A percentile compares a stretch with the other conserved stretches of the same genome.
Evolutionary conservation across 2,888 invertebrate genomes (phyloP).

Genomic region (Acleris sparsana): DNA sequence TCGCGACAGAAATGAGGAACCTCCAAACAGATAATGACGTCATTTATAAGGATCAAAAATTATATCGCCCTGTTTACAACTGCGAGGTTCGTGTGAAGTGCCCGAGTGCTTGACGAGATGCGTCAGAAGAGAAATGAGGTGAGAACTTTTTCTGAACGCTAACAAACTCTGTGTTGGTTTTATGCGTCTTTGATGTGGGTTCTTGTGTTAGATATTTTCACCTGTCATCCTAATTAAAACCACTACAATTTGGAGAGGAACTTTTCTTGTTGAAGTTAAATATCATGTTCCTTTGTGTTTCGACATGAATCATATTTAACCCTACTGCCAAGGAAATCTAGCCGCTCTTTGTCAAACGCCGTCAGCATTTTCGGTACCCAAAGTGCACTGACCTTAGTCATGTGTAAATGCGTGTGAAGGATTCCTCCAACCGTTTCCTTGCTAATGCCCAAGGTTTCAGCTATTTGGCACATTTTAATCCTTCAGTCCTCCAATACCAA

Average conservation of each 20-base stretch:
- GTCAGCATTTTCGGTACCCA: too few species aligned
- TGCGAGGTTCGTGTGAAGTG: constrained; percentile 21
- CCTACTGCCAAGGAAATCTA: too few species aligned
- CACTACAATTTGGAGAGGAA: background rate
- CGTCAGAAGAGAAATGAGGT: constrained; percentile 18
- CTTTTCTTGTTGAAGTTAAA: background rate
- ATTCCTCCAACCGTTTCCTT: too few species aligned
- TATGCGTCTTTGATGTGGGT: background rate
- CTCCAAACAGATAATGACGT: constrained; percentile 43
- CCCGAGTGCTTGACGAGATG: constrained; percentile 1
- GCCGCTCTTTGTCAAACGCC: too few species aligned
- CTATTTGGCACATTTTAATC: too few species aligned
- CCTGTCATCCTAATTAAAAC: background rate
- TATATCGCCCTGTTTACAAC: constrained; percentile 36
- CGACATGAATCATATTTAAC: too few species aligned
- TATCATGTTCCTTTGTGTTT: too few species aligned
- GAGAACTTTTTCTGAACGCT: constrained; percentile 16
- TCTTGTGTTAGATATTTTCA: background rate
- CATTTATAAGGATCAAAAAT: constrained; percentile 41
- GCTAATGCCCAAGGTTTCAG: too few species aligned
- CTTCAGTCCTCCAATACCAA: too few species aligned
- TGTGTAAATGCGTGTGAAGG: too few species aligned
- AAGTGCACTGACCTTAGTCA: too few species aligned
- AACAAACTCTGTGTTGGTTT: background rate
- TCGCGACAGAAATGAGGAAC: constrained; percentile 26